Base-by-base conservation (phyloP, 2,888 invertebrate species). In the Orchestes rusci region DNA sequence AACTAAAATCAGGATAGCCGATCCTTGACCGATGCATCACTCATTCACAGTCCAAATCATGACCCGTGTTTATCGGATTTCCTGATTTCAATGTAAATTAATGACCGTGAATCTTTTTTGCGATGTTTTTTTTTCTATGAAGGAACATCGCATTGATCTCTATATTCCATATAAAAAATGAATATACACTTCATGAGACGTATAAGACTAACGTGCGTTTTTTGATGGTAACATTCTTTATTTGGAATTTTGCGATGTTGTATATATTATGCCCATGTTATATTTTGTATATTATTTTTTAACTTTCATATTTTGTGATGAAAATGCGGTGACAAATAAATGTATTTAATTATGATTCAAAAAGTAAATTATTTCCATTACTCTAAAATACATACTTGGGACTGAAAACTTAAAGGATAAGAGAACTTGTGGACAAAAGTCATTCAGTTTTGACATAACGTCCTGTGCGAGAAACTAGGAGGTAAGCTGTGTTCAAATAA, bases 201-300 rank as follows among this genome's bases (percentile, higher is more conserved):
- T 48, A 53, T 45, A 49, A 29, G 44, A 50, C 44, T 30, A 39
- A 32, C 32, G 30, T 39, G 43, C 39, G 10, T 43, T 40, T 36
- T 33, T 36, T 37, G 44, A 44, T 19, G 28, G 19, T 15, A 10
- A 4, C n/a, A 30, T 31, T 39, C 41, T 48, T 41, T 27, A 29
- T 33, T 27, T 27, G 43, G 20, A 27, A 30, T 27, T 13, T 16
- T 7, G 41, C 15, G 43, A 28, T 42, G 49, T 59, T 64, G 63
- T 63, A 63, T 59, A 65, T 62, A 64, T 37, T 50, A 53, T 62
- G 62, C 62, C 62, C 63, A 62, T 64, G 59, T 61, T 56, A n/a
- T 18, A 20, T 54, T 42, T 50, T 54, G 52, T 50, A 20, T 47
- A 46, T 55, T 37, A 8, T 27, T 44, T 49, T 58, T 58, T 61